Evolutionary conservation across 2,797 vertebrate genomes (phyloP), one percentile per base, ranked within the genome.

Genomic region (Triplophysa bombifrons): DNA sequence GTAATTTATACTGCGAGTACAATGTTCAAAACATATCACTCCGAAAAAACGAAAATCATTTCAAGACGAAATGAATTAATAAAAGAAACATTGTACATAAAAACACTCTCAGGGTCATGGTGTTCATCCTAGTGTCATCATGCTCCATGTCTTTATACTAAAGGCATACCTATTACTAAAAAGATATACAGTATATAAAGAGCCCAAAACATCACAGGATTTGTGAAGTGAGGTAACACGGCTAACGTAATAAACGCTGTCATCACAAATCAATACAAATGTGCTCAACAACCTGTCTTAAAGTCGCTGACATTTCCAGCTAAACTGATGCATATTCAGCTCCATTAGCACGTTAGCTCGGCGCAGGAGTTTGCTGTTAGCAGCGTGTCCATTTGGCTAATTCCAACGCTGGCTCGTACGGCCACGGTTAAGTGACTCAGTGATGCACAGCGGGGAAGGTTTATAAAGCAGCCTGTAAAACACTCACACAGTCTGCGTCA

Each of bases 251-350:
- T 84, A 85, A 84, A 86, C 82, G 80, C 41, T 84, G 79, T 70
- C 78, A 76, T 83, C 77, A 81, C 76, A 83, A 81, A 87, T 87
- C 81, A 84, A 87, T 84, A 82, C 53, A 83, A 85, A 83, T 67
- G 77, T 56, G 27, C 74, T 86, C 78, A 76, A 84, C 82, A 81
- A 72, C 81, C 81, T 70, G 77, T 78, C 77, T 85, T 82, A 73
- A 82, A 82, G 80, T 70, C 72, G 55, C 74, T 85, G 85, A 86
- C 81, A 83, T 85, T 83, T 70, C 22, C 22, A 74, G 81, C 81
- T 84, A 87, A 86, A 77, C 84, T 75, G 74, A 76, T 86, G 70
- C 83, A 80, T 81, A 86, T 84, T 81, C 77, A 63, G 74, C 76
- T 79, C 77, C 82, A 85, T 87, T 86, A 85, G 80, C 83, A 83